Evolutionary conservation across 2,113 vertebrate genomes (phyloP).

Genomic region (Upupa epops): DNA sequence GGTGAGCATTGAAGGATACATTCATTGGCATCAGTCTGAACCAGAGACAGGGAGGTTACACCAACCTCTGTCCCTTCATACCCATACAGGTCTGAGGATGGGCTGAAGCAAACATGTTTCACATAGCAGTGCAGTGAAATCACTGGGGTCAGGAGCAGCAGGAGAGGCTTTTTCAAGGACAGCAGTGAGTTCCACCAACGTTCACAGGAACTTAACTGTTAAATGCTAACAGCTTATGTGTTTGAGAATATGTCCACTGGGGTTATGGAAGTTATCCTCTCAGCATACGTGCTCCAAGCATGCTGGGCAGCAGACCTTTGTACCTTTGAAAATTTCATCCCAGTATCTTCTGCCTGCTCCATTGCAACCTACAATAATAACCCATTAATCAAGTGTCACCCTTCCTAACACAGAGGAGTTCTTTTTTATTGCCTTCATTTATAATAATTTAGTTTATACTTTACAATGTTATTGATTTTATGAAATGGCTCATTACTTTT

Average conservation of each 20-base stretch:
- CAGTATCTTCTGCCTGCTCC: background rate
- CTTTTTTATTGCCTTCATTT: conserved; percentile 69
- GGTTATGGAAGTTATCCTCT: background rate
- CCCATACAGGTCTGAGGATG: fast-evolving
- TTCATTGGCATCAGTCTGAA: background rate
- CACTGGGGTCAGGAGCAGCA: background rate
- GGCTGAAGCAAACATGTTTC: background rate
- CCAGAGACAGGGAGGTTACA: background rate
- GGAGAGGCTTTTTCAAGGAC: background rate
- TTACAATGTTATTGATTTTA: conserved; percentile 72
- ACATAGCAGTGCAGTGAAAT: background rate
- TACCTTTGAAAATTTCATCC: background rate
- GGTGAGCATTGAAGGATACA: background rate
- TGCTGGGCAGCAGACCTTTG: background rate
- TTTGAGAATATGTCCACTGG: fast-evolving
- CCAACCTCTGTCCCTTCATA: too few species aligned
- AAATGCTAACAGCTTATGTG: fast-evolving
- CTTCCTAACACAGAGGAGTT: conserved; percentile 42
- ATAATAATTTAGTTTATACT: conserved; percentile 71
- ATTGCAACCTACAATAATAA: conserved; percentile 35
- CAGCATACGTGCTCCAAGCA: background rate
- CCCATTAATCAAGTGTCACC: conserved; percentile 59
- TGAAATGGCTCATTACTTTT: conserved; percentile 69
- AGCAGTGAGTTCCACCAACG: background rate
- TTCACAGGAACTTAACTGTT: fast-evolving